Evolutionary conservation across 92 coral and sea anemone species (phyloP), one percentile per base, ranked within the genome.

Genomic region (Plumapathes pennacea): DNA sequence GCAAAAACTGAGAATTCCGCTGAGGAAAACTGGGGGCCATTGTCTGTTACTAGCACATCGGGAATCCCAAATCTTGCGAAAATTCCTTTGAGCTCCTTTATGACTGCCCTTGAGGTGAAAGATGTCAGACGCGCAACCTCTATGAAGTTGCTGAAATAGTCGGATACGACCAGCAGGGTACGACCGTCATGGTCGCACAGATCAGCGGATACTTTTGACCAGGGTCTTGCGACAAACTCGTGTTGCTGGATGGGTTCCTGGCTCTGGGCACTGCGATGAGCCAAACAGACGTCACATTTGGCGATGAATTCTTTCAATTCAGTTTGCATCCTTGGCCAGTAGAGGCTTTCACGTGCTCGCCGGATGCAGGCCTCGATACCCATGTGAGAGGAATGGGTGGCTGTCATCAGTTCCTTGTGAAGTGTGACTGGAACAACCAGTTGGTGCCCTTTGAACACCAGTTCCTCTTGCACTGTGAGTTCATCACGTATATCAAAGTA

Each of bases 11-110:
- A 25, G 43, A 64, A 64, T 25, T 64, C 82, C 19, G 71, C 57
- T 19, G 64, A 59, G 48, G 48, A 26, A 51, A 77, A 59, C 44
- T 59, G 75, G 14, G 83, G 83, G 31, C 83, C 76, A 38, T 66
- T 76, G 63, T 76, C 76, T 4, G 63, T 57, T 21, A 77, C 77
- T 19, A 59, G 21, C 32, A 59, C 40, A 32, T 78, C 68, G 22
- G 79, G 85, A 15, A 70, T 50, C 24, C 79, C 62, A 26, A 25
- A 55, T 36, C 62, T 20, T 10, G 69, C 69, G 40, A 51, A 26
- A 3, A 30, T 25, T 3, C 24, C 37, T 25, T 29, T 28, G 14
- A 51, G 60, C 18, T 29, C 36, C 23, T 27, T 53, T 2, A 31
- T 53, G 11, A 32, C 42, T 4, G 43, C 17, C 0, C 36, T 53